These are phyloP conservation scores for Balearica regulorum DNA, from an alignment of 2,797 vertebrate species.

Conservation along the genomic window DNA sequence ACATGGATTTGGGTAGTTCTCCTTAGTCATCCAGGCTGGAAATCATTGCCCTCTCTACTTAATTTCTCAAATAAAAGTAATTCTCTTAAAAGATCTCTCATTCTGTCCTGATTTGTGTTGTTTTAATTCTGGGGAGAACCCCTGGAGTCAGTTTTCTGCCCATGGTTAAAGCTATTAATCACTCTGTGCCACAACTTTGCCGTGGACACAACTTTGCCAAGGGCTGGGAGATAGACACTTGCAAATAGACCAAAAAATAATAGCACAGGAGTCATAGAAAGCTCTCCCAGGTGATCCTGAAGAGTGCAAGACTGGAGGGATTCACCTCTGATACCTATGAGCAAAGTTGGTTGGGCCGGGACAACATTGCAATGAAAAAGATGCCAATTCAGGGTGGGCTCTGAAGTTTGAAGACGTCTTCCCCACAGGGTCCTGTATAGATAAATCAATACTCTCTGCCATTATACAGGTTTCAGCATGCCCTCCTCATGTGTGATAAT, in stretches of 20 bases:
- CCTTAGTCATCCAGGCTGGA: neutral
- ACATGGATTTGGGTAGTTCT: neutral
- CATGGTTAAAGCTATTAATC: neutral
- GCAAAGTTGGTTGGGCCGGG: accelerated
- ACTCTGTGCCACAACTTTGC: neutral
- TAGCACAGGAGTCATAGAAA: neutral
- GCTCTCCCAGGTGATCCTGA: neutral
- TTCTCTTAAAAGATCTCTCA: neutral
- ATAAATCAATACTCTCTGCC: neutral
- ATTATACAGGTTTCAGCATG: neutral
- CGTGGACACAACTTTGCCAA: neutral
- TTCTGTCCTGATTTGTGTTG: neutral
- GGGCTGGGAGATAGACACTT: neutral
- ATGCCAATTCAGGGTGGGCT: accelerated
- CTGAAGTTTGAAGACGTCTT: neutral
- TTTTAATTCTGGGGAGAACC: neutral
- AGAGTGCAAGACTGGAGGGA: neutral
- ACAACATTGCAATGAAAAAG: neutral
- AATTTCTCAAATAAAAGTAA: neutral
- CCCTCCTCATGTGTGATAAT: neutral
- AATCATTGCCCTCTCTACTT: neutral
- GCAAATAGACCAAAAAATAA: neutral
- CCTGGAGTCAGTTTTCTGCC: neutral
- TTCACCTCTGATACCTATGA: neutral
- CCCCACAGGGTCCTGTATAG: neutral